A percentile compares a stretch with the other conserved stretches of the same genome.
Evolutionary conservation across 2,888 invertebrate genomes (phyloP).

Genomic region (Chorisops tibialis): DNA sequence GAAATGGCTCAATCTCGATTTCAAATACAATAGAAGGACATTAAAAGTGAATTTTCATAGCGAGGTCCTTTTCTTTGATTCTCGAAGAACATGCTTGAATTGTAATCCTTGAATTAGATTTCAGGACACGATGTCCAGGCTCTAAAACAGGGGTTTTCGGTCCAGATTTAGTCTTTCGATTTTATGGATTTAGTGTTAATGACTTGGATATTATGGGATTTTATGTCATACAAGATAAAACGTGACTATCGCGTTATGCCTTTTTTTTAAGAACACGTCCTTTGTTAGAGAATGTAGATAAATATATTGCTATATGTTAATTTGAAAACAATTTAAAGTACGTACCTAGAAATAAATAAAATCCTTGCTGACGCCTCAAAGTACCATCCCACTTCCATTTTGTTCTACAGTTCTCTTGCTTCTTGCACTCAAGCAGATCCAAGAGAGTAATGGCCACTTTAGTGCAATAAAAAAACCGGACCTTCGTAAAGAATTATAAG

Average conservation of each 20-base stretch:
- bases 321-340: too few species aligned
- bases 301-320: too few species aligned
- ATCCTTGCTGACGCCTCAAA: conserved; percentile 12
- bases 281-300: too few species aligned
- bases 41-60: conserved; percentile 2
- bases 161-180: too few species aligned
- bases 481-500: conserved; percentile 20
- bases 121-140: background rate
- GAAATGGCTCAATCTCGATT: conserved; percentile 14
- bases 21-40: background rate
- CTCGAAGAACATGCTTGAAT: background rate
- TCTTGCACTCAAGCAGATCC: conserved; percentile 9
- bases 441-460: conserved; percentile 23
- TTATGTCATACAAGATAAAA: too few species aligned
- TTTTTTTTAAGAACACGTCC: too few species aligned
- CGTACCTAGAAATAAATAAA: background rate
- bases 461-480: conserved; percentile 23
- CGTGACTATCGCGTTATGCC: too few species aligned
- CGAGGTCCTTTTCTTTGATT: background rate
- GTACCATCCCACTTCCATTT: conserved; percentile 3
- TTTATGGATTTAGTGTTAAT: too few species aligned
- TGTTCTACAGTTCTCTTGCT: conserved; percentile 3
- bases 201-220: too few species aligned
- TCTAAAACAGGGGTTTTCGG: too few species aligned
- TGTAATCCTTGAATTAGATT: conserved; percentile 12